Evolutionary conservation across 2,797 vertebrate species (phyloP), one percentile per base, ranked within the genome.

Genomic region (Leucoraja ocellata): DNA sequence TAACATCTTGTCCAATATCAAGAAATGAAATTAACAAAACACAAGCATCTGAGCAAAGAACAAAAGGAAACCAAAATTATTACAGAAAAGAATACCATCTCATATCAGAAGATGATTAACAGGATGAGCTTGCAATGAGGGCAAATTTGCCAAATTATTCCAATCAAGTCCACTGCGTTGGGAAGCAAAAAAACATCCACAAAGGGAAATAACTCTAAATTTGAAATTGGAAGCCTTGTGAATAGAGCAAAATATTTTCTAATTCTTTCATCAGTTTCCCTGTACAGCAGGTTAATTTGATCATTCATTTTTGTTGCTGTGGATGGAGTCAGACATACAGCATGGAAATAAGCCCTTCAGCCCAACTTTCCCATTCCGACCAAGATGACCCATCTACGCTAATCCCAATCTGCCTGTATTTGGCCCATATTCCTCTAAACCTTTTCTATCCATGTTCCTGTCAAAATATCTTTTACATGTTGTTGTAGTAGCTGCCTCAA

Each of bases 41-140:
- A 95, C 94, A 94, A 94, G 95, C 94, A 93, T n/a, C 77, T 73
- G 93, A 88, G 79, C 94, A 91, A 68, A 65, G 28, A 88, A 93
- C 36, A 93, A 94, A 94, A 21, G 93, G 65, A 94, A 93, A 11
- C 4, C 46, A 84, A 93, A 93, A 94, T 93, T 81, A 93, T 80
- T 74, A 93, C 93, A 77, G 39, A 68, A 28, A 94, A 93, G 78
- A 94, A 93, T 91, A 32, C 11, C 94, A 94, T 25, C 68, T 92
- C 73, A 76, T 14, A n/a, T 74, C 18, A 36, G 23, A 74, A 54
- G 39, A 14, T 91, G 65, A 91, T 3, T 18, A 39, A 74, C 68
- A 91, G 39, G 21, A 54, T 14, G 10, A 28, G 71, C 16, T 21
- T 18, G 65, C 65, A 68, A 76, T 16, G 11, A 28, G 23, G 11